Base-by-base conservation (phyloP, 2,113 vertebrate species). In the Oplegnathus fasciatus region DNA sequence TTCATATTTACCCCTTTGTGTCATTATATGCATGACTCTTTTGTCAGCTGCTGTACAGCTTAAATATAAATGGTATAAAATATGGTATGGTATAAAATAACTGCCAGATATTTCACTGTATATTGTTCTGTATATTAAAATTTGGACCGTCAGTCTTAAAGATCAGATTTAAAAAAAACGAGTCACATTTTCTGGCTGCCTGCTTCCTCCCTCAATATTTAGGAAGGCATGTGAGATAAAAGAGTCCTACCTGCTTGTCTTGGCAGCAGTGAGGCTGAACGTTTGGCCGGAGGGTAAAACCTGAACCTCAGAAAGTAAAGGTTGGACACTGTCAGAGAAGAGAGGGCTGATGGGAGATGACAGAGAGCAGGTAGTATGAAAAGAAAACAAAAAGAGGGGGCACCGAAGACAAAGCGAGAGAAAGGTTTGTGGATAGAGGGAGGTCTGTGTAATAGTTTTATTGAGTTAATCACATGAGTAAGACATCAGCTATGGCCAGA, bases 401-500 rank as follows among this genome's bases (percentile, higher is more conserved):
- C n/a, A 67, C 4, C 22, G 14, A 71, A 78, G 79, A 84, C 74
- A 82, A 82, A 83, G 52, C 13, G 22, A 66, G 54, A 48, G 57
- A 13, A n/a, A 34, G 24, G 42, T 75, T 73, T 48, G 73, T 70
- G 79, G 70, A 75, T 5, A 61, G 67, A 83, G 48, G 78, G 83
- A 85, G 86, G 86, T 79, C 78, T 78, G 60, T 7, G 28, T 86
- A 92, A 94, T 92, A 72, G 91, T 93, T 95, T 95, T 90, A 95
- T 95, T 95, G 80, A 94, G 91, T 95, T 93, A 95, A 93, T 95
- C 84, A 83, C 83, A 89, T 77, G 89, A 93, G 90, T 81, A 87
- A 89, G 85, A 93, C 85, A 77, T 91, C 84, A 52, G 86, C 32
- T 28, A 84, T 89, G 81, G 88, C 94, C 89, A 52, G 88, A 89